phyloP scores from a whole-genome alignment of 2,888 invertebrate genomes.

The Epistrophella euchroma region DNA sequence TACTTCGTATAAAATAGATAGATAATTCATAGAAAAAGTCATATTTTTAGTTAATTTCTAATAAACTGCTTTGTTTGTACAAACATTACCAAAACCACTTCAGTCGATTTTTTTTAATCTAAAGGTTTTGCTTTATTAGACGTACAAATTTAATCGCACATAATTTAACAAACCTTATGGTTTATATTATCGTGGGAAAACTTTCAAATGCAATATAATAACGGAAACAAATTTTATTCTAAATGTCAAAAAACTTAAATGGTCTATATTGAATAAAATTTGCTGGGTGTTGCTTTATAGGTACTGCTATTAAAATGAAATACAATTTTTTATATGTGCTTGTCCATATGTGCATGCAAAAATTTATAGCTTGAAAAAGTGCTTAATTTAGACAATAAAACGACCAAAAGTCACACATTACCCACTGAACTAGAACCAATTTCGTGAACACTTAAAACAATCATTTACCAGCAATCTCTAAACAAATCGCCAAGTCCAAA shows the following conservation, averaged over 20 bases:
- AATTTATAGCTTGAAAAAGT: neutral
- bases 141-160: neutral
- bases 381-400: constrained; percentile 26
- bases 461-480: constrained; percentile 16
- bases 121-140: too few species aligned
- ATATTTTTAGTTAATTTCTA: too few species aligned
- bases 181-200: neutral
- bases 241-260: constrained; percentile 6
- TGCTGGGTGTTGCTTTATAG: neutral
- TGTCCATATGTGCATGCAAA: neutral
- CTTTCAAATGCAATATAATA: neutral
- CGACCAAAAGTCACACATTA: constrained; percentile 44
- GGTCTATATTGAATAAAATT: neutral
- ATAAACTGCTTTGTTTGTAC: too few species aligned
- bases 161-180: neutral
- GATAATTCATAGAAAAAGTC: too few species aligned
- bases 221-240: neutral
- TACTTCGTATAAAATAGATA: too few species aligned
- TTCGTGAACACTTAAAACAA: constrained; percentile 45
- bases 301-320: neutral
- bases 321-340: neutral
- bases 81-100: too few species aligned
- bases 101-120: too few species aligned
- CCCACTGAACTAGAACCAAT: constrained; percentile 56
- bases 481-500: neutral